Evolutionary conservation across 2,113 vertebrate species (phyloP), one percentile per base, ranked within the genome.

Genomic region (Limanda limanda): DNA sequence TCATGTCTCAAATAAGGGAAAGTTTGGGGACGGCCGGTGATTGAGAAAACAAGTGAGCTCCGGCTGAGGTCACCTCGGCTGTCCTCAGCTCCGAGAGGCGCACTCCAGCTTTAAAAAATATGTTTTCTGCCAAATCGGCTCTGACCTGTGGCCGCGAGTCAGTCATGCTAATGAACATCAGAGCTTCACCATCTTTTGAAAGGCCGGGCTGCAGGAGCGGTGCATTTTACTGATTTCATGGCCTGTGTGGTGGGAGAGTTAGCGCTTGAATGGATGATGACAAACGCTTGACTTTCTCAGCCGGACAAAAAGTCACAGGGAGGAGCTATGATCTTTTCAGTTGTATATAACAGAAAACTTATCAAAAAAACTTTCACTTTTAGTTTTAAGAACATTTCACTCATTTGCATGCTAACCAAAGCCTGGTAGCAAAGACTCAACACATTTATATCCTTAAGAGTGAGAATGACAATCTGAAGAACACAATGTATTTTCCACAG

Each of bases 1-100:
- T 91, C n/a, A 93, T 91, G 61, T 48, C 35, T 64, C 63, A 75
- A 83, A 85, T 68, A 78, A 73, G 68, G 55, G 27, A 56, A 75
- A 67, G 64, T 64, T 80, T 71, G 71, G 58, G 59, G 71, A 63
- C 71, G 64, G 59, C 23, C n/a, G 82, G 64, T 10, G 27, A 81
- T 11, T 57, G 51, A 83, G 51, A 61, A 74, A 86, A 82, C 67
- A 52, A 74, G 77, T 47, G 21, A 23, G 68, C 56, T 60, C 52
- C 17, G 18, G 25, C 70, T 81, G 68, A 67, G 58, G 7, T 31
- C 5, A 31, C 31, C 31, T 31, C 6, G 31, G 6, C 31, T 31
- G 31, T 31, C 31, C 31, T 31, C 31, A 7, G 31, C 31, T 31
- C 31, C 6, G 31, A 31, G 27, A 5, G 1, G 31, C 5, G 78